Base-by-base conservation (phyloP, 2,113 vertebrate species). In the Stercorarius parasiticus region DNA sequence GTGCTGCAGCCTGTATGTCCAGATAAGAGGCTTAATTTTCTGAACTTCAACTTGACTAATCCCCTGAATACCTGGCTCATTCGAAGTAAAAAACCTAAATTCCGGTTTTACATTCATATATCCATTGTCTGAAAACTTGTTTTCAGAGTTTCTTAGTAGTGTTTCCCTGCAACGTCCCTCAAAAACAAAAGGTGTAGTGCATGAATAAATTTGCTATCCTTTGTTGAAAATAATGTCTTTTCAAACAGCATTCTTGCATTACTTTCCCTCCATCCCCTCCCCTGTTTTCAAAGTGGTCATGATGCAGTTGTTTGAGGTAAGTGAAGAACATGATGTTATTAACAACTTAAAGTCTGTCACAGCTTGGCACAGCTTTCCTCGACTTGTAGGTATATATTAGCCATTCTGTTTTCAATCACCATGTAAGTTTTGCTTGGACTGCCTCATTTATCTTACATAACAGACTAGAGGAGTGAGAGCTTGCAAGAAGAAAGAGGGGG, bases 321-420 rank as follows among this genome's bases (percentile, higher is more conserved):
- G 34, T 50, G 74, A 82, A 74, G 20, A 38, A 40, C 10, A 29
- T 13, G 61, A 38, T 80, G 10, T 71, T 59, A 23, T 56, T 71
- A 59, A 26, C 21, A 83, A 15, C 56, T 64, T 55, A 25, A 43
- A 82, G 56, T 76, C 58, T 84, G 55, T 59, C 11, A 80, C 72
- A 89, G 77, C 30, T 70, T 74, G 53, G 74, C 32, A 92, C 61
- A 73, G 43, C 23, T 82, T 96, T 87, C 36, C 87, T 95, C 7
- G 36, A 72, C 91, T 91, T 93, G 65, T 61, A 83, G 49, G 50
- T 86, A 82, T n/a, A 10, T 59, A 87, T 84, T 56, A 94, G 43
- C 32, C 45, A 66, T 67, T 85, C 40, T 94, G 30, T 92, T 95
- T 96, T 91, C 45, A 96, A 86, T 92, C 79, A 79, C 62, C 23